Base-by-base conservation (phyloP, 64 coral and sea anemone species). In the Montipora capricornis region DNA sequence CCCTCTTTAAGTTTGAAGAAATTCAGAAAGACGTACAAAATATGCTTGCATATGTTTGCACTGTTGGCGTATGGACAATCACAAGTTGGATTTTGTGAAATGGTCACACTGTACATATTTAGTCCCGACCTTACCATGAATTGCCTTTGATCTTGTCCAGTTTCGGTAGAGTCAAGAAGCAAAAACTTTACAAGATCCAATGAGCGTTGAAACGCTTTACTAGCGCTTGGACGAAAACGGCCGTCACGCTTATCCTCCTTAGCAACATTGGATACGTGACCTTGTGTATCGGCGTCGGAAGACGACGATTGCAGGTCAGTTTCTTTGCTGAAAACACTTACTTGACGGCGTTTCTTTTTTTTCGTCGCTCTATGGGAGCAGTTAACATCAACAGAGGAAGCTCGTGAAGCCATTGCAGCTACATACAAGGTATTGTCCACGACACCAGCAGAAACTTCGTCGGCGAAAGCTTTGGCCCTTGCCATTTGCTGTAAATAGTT, bases 391-490 rank as follows among this genome's bases (percentile, higher is more conserved):
- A 89, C 46, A 24, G 87, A 76, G 44, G 11, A 26, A 53, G 37
- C 37, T 37, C 37, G 37, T 37, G 37, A 37, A 37, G 37, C 37
- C 37, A 37, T 37, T 37, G 37, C 37, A 37, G 37, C 37, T 37
- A 37, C 37, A 75, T 89, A 76, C 44, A 89, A 53, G 53, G 46
- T 9, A 77, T 59, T 76, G 14, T 89, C 87, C 17, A 89, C 74
- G 4, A 68, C 68, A 49, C 61, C 37, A 13, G 26, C 68, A 4
- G 61, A 62, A 66, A 73, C 10, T 76, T 89, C 87, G 10, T 89
- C 73, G 4, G 44, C 87, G 45, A 89, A 89, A 17, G 52, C 87
- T 89, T 89, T 89, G 17, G 73, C 74, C 29, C 87, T 89, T 76
- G 47, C 12, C 73, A 89, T 77, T 57, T 89, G 74, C 49, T 76